A percentile compares a stretch with the other conserved stretches of the same genome.
These are phyloP conservation scores for Drosophila oshimai DNA, from an alignment of 1,140 invertebrate species.

Conservation along the genomic window DNA sequence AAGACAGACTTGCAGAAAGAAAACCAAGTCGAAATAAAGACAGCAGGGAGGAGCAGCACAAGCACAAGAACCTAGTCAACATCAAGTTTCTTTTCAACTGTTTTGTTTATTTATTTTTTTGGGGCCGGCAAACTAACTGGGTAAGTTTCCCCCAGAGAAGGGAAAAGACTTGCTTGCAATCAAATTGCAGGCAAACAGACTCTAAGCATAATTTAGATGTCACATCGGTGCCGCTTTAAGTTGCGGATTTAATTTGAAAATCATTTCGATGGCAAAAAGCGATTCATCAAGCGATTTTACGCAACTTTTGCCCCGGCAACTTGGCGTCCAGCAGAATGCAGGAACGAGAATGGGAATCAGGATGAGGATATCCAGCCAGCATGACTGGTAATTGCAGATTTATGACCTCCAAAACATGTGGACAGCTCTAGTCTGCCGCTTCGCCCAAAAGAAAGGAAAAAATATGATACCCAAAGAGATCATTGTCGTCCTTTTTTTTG, in stretches of 20 bases:
- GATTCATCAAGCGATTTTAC: constrained; percentile 46
- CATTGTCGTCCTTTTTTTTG: background rate
- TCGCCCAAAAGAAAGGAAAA: background rate
- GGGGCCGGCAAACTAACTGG: constrained; percentile 43
- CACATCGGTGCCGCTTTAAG: constrained; percentile 47
- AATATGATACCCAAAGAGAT: background rate
- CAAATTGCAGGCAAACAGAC: constrained; percentile 55
- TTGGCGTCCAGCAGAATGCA: constrained; percentile 17
- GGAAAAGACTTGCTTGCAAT: constrained; percentile 35
- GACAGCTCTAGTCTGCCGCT: constrained; percentile 40
- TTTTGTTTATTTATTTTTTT: constrained; percentile 57
- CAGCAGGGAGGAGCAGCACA: background rate
- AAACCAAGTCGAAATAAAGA: constrained; percentile 17
- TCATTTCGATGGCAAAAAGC: constrained; percentile 3
- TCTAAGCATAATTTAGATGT: constrained; percentile 63
- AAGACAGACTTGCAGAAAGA: background rate
- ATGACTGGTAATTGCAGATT: constrained; percentile 72
- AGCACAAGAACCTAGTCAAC: constrained; percentile 7
- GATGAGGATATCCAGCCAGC: constrained; percentile 11
- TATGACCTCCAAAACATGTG: constrained; percentile 68
- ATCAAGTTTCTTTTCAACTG: constrained; percentile 44
- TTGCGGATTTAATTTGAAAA: constrained; percentile 37
- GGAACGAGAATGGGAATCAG: no score
- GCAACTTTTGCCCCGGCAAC: constrained; percentile 38
- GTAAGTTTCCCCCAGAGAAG: constrained; percentile 24